Percentiles rank a stretch among this genome's conserved stretches.
Evolutionary conservation across 2,888 invertebrate species (phyloP).

Genomic region (Autographa gamma): DNA sequence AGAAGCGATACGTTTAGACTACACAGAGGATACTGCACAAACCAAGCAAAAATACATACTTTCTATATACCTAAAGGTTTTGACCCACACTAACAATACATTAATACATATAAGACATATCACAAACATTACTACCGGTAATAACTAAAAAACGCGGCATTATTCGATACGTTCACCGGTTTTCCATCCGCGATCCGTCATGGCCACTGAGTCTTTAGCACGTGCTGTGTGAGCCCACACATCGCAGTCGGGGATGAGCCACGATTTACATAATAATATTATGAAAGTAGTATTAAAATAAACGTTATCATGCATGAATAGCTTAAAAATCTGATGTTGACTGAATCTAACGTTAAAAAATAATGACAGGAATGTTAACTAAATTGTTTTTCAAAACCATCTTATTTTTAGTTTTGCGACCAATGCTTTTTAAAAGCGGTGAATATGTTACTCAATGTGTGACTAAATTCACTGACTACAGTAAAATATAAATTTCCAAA

Average conservation of each 20-base stretch:
- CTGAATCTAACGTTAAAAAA: no score
- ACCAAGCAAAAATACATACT: no score
- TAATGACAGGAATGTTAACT: no score
- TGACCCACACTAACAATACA: no score
- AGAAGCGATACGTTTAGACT: no score
- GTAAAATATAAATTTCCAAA: neutral
- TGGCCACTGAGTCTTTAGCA: slow-evolving; percentile 27
- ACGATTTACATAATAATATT: neutral
- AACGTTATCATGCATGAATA: no score
- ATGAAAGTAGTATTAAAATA: neutral
- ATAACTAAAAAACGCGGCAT: neutral
- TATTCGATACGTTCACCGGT: slow-evolving; percentile 3
- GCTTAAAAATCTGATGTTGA: no score
- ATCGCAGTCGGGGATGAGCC: neutral
- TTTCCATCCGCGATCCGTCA: neutral
- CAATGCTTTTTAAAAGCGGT: neutral
- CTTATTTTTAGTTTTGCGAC: no score
- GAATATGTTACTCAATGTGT: neutral
- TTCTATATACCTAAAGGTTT: no score
- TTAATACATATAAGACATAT: no score
- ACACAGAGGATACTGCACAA: no score
- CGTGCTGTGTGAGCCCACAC: neutral
- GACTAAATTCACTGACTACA: neutral
- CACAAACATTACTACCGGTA: neutral
- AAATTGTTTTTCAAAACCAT: no score